Conservation (phyloP, 2,113 vertebrate species). For the Cryptoleucopteryx plumbea region DNA sequence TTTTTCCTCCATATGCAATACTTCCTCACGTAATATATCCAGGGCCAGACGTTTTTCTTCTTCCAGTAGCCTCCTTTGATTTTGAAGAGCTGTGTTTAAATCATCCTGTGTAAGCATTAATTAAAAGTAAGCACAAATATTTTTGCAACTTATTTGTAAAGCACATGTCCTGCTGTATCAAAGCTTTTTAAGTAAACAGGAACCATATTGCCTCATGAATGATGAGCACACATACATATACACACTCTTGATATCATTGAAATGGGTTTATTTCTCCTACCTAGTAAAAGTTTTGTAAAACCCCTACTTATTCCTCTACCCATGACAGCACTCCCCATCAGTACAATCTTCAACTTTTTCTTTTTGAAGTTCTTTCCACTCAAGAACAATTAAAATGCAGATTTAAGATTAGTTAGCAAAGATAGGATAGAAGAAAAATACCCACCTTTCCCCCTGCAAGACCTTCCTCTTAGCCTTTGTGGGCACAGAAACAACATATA, state of each 20-base stretch:
- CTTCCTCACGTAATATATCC: slow-evolving; percentile 72
- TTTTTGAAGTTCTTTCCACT: not conserved
- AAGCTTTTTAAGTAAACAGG: not conserved
- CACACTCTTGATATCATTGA: not conserved
- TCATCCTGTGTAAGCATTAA: slow-evolving; percentile 28
- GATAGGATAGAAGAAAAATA: not conserved
- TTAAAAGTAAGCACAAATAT: not conserved
- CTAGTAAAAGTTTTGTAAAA: not conserved
- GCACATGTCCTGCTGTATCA: not conserved
- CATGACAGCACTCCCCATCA: not conserved
- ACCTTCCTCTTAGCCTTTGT: not conserved
- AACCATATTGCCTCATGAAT: not conserved
- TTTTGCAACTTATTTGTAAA: not conserved
- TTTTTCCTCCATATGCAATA: slow-evolving; percentile 75
- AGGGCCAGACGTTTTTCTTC: slow-evolving; percentile 70
- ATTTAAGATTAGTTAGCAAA: not conserved
- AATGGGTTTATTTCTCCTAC: not conserved
- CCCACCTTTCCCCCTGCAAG: not conserved
- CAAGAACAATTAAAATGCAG: not conserved
- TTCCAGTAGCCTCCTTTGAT: slow-evolving; percentile 73
- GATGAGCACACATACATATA: not conserved
- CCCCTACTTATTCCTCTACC: not conserved
- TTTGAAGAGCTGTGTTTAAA: slow-evolving; percentile 29
- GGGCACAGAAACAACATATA: not conserved
- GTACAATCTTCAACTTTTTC: not conserved